These are phyloP conservation scores for Amiota minor DNA, from an alignment of 2,888 invertebrate species.

Conservation along the genomic window DNA sequence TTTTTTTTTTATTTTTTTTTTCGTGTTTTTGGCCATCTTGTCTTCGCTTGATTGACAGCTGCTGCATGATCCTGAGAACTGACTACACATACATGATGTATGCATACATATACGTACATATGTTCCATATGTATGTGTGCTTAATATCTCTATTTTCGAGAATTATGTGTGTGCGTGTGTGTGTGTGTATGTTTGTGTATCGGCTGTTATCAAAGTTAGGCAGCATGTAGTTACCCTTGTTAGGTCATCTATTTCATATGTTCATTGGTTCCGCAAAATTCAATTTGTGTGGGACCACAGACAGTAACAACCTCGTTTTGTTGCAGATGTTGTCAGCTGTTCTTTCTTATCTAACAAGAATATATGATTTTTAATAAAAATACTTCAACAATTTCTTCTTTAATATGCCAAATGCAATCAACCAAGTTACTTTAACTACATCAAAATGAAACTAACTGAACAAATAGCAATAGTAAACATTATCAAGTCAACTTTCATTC, in stretches of 20 bases:
- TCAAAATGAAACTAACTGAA: not conserved
- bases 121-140: not conserved
- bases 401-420: not conserved
- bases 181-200: conserved; percentile 44
- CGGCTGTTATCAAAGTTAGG: too few relatives aligned
- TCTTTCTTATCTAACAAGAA: not conserved
- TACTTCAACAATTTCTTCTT: not conserved
- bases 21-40: conserved; percentile 30
- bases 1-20: conserved; percentile 28
- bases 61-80: too few relatives aligned
- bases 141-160: conserved; percentile 39
- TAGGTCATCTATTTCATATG: conserved; percentile 58
- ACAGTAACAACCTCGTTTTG: not conserved
- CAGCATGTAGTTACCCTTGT: conserved; percentile 35
- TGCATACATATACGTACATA: conserved; percentile 37
- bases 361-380: not conserved
- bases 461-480: not conserved
- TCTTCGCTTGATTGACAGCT: too few relatives aligned
- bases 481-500: not conserved
- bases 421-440: not conserved
- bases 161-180: conserved; percentile 33
- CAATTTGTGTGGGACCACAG: conserved; percentile 53
- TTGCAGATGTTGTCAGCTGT: not conserved
- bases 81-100: conserved; percentile 29
- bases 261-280: conserved; percentile 56